Base-by-base conservation (phyloP, 2,888 invertebrate species). In the Eumerus sabulonum region DNA sequence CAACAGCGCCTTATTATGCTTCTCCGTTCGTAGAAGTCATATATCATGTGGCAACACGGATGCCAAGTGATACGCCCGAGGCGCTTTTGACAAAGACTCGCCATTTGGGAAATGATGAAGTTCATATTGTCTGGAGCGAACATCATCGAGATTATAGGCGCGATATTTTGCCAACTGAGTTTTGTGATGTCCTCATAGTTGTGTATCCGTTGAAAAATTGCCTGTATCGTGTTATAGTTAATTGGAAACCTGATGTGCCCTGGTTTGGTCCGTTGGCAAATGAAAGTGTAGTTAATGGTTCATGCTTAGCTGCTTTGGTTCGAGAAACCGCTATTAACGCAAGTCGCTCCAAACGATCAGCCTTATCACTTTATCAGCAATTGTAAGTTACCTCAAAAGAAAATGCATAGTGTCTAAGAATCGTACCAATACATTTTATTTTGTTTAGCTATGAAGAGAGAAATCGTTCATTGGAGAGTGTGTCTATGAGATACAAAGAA, bases 41-140 rank as follows among this genome's bases (percentile, higher is more conserved):
- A 83, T 99, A 98, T 90, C 99, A 99, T 90, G 99, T 99, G 54
- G 96, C 98, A 63, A 99, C 99, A 1, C 92, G 98, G 84, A 98
- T 99, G 96, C 97, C 97, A 9, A 95, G 96, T 0, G 95, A 95
- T 85, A 93, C 94, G 53, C 93, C 96, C 1, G 97, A 97, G 88
- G 94, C 95, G 71, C 93, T 97, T 84, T 91, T 96, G 59, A 95
- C 95, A 87, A 97, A 97, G 95, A 96, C 97, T 12, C 93, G 97
- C 3, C 98, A 99, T 90, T 91, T 99, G 82, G 98, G 98, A 51
- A 99, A 99, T 90, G 98, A 99, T 89, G 98, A 99, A 89, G 96
- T 99, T 71, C 99, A 99, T 88, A 97, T 99, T 82, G 98, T 99
- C 35, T 99, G 99, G 99, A 98, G 98, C 57, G 99, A 99, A 87